Evolutionary conservation across 1,140 invertebrate genomes (phyloP), one percentile per base, ranked within the genome.

Genomic region (Battus philenor): DNA sequence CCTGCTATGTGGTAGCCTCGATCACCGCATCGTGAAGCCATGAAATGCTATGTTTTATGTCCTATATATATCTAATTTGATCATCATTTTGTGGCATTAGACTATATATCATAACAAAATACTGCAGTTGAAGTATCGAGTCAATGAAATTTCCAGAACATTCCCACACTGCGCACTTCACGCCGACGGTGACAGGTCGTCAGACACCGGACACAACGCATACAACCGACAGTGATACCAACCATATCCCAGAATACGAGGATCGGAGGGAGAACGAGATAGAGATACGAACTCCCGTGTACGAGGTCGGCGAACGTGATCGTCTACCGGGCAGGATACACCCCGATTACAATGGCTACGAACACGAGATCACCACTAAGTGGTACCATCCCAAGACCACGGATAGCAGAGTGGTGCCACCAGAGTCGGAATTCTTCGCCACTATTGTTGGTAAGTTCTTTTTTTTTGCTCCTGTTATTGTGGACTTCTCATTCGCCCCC

Each of bases 391-490:
- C 36, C 2, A 41, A 72, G 31, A 54, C 63, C 2, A 72, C 66
- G 2, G 63, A 72, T 38, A 64, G 67, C 33, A 56, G 63, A 17
- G 66, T 72, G 4, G 68, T 72, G 17, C 66, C 65, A 9, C 68
- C 68, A 2, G 67, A 76, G 32, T 76, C 72, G 7, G 72, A 76
- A 44, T 76, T 76, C 52, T 73, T 76, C 29, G 80, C 80, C 15
- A 85, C 80, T 58, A 75, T 85, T 54, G 76, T 85, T 55, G 80
- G 80, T 85, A 31, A 77, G 79, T 64, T 22, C 8, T 22, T 22
- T 22, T 22, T 22, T n/a, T n/a, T n/a, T n/a, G n/a, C n/a, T n/a
- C n/a, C n/a, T n/a, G n/a, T n/a, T n/a, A n/a, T n/a, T n/a, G n/a
- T n/a, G n/a, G n/a, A n/a, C n/a, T n/a, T n/a, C n/a, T n/a, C n/a